phyloP scores from a whole-genome alignment of 2,888 invertebrate genomes.

The Eutolmus rufibarbis region DNA sequence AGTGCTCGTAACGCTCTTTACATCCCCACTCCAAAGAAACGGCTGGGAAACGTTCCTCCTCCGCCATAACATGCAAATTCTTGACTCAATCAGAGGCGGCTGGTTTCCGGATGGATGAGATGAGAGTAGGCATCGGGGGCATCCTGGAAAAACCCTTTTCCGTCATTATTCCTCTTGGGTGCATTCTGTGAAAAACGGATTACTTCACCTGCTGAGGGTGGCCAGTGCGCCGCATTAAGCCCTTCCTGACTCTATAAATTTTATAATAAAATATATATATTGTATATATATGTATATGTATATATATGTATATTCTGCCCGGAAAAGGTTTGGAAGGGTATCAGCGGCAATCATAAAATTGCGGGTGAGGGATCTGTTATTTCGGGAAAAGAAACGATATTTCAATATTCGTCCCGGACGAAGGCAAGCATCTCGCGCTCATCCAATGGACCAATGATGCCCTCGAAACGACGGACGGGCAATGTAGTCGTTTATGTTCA shows the following conservation, averaged over 20 bases:
- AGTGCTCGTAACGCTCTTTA: not conserved
- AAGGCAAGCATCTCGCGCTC: not conserved
- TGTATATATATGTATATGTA: too few relatives aligned
- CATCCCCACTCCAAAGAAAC: not conserved
- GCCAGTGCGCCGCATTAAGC: constrained; percentile 11
- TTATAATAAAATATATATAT: not conserved
- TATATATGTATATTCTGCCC: not conserved
- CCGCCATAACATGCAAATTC: constrained; percentile 8
- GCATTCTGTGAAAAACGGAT: constrained; percentile 6
- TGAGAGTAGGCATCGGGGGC: not conserved
- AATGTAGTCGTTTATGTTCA: not conserved
- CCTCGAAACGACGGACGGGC: not conserved
- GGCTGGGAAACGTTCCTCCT: not conserved
- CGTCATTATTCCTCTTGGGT: constrained; percentile 33
- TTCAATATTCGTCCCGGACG: constrained; percentile 9
- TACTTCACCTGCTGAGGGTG: constrained; percentile 34
- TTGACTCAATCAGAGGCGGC: not conserved
- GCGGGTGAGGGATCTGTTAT: not conserved
- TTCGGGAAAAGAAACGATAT: not conserved
- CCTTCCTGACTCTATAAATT: constrained; percentile 15
- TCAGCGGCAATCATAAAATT: constrained; percentile 21
- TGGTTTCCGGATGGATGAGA: constrained; percentile 10
- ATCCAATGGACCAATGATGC: not conserved
- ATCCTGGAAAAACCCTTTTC: not conserved
- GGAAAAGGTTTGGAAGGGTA: constrained; percentile 28